Evolutionary conservation across 1,140 invertebrate genomes (phyloP).

Genomic region (Cotesia chilonis): DNA sequence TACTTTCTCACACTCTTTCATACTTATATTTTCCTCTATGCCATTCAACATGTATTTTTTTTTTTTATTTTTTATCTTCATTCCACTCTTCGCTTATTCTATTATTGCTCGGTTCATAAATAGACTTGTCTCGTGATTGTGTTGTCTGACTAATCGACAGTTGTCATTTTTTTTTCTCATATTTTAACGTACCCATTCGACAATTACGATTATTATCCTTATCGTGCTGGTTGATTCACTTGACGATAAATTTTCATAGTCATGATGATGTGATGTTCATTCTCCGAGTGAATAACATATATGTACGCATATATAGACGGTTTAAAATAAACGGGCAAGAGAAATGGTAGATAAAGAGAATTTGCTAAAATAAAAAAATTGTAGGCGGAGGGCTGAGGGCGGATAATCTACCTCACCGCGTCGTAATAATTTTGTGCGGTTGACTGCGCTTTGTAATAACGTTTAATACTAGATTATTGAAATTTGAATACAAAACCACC

Average conservation of each 20-base stretch:
- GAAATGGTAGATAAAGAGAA: background rate
- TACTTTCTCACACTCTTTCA: constrained; percentile 10
- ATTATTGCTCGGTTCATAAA: constrained; percentile 12
- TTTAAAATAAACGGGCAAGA: constrained; percentile 6
- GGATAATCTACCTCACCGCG: constrained; percentile 22
- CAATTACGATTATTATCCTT: constrained; percentile 25
- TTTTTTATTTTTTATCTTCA: background rate
- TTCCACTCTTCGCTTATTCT: background rate
- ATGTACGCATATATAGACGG: background rate
- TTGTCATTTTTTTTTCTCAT: constrained; percentile 25
- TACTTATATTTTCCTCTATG: background rate
- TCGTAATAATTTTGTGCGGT: constrained; percentile 34
- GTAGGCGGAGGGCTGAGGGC: too few relatives aligned
- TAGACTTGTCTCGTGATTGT: constrained; percentile 21
- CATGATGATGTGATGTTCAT: constrained; percentile 14
- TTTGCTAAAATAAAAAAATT: background rate
- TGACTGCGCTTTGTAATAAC: constrained; percentile 31
- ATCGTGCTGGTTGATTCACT: constrained; percentile 9
- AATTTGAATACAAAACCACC: constrained; percentile 29
- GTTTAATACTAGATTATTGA: constrained; percentile 37
- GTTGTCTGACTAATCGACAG: constrained; percentile 17
- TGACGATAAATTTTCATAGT: constrained; percentile 26
- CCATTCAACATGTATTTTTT: background rate
- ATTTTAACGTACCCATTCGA: constrained; percentile 27
- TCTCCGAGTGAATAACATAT: background rate